phyloP scores from a whole-genome alignment of 2,113 vertebrate species.

The Heterotis niloticus region DNA sequence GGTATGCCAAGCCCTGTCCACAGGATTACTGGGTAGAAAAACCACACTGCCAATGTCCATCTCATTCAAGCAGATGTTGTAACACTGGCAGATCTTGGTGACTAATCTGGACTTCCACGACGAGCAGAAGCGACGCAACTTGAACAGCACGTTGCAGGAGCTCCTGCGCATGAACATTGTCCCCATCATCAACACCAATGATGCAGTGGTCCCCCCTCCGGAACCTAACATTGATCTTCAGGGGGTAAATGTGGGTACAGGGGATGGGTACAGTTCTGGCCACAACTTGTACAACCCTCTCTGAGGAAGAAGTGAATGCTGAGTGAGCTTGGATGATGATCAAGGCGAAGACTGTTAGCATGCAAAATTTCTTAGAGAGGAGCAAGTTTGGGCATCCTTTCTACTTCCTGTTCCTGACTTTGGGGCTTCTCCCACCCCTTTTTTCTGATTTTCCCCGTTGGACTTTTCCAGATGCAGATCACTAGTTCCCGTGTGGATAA shows the following conservation, averaged over 20 bases:
- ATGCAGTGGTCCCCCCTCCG: slow-evolving; percentile 91
- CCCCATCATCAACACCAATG: slow-evolving; percentile 96
- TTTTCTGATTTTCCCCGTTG: too few relatives aligned
- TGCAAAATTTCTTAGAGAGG: too few relatives aligned
- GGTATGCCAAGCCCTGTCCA: slow-evolving; percentile 49
- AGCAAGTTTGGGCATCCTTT: too few relatives aligned
- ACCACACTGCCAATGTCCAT: too few relatives aligned
- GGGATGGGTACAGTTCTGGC: neutral
- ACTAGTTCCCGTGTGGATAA: too few relatives aligned
- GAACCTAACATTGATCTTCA: slow-evolving; percentile 95
- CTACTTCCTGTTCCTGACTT: too few relatives aligned
- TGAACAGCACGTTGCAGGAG: slow-evolving; percentile 90
- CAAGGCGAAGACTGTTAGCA: too few relatives aligned
- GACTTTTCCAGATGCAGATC: too few relatives aligned
- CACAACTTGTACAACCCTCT: too few relatives aligned
- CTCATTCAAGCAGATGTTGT: too few relatives aligned
- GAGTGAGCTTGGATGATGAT: neutral
- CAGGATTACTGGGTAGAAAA: too few relatives aligned
- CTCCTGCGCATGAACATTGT: slow-evolving; percentile 97
- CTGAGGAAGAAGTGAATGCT: slow-evolving; percentile 30
- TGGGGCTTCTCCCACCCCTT: too few relatives aligned
- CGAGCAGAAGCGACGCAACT: slow-evolving; percentile 91
- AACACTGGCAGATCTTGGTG: slow-evolving; percentile 79
- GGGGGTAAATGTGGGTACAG: slow-evolving; percentile 87
- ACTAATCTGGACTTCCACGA: slow-evolving; percentile 97